phyloP scores from a whole-genome alignment of 1,140 invertebrate genomes.

The Batillaria attramentaria region DNA sequence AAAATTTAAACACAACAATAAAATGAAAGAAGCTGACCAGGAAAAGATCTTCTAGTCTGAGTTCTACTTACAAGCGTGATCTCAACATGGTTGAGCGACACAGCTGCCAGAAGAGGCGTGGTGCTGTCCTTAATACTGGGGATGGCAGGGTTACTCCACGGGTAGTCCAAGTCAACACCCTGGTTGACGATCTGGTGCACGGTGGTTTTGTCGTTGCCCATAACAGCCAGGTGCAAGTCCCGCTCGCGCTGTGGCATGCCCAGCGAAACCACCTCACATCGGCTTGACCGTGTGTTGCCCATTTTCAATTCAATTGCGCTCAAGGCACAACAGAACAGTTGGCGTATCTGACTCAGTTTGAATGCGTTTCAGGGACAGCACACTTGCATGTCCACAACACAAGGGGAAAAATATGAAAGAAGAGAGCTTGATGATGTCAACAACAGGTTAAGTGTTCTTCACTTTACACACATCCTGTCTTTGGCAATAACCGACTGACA shows the following conservation, averaged over 20 bases:
- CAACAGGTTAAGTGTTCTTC: no score
- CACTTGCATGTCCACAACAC: no score
- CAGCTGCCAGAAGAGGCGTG: constrained; percentile 68
- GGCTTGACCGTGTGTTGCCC: constrained; percentile 69
- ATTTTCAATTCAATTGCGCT: constrained; percentile 42
- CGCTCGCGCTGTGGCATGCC: constrained; percentile 68
- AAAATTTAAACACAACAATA: no score
- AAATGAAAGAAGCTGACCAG: no score
- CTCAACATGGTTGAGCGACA: constrained; percentile 70
- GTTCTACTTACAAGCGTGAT: constrained; percentile 62
- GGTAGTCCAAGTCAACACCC: constrained; percentile 69
- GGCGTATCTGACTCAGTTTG: no score
- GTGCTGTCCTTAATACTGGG: constrained; percentile 70
- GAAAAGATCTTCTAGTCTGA: no score
- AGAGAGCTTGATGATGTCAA: no score
- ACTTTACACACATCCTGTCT: no score
- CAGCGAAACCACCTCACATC: constrained; percentile 59
- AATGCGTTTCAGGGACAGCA: no score
- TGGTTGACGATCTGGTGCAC: constrained; percentile 55
- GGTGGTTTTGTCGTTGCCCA: constrained; percentile 65
- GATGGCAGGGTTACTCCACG: constrained; percentile 68
- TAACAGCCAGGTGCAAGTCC: constrained; percentile 69
- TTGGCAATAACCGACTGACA: no score
- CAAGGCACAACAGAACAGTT: constrained; percentile 21
- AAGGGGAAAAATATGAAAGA: no score